A percentile compares a stretch with the other conserved stretches of the same genome.
phyloP scores from a whole-genome alignment of 2,797 vertebrate species.

The Spinus pinus region DNA sequence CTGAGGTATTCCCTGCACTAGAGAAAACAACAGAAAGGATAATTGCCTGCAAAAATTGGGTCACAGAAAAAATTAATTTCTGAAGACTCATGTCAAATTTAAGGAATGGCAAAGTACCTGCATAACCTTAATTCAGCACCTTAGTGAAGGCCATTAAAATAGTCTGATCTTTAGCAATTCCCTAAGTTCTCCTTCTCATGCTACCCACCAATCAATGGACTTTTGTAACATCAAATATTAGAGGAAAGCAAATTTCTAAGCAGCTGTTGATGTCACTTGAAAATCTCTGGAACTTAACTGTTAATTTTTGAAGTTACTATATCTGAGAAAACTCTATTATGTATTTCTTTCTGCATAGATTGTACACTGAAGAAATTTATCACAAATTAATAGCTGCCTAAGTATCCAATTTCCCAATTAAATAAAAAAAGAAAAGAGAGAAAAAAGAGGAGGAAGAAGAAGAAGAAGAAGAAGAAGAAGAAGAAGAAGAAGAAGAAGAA shows the following conservation, averaged over 20 bases:
- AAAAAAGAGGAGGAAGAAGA: background rate
- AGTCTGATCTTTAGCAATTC: background rate
- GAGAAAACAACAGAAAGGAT: background rate
- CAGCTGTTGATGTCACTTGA: background rate
- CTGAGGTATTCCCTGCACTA: background rate
- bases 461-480: background rate
- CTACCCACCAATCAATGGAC: background rate
- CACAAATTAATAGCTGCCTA: background rate
- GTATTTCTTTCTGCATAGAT: background rate
- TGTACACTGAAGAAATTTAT: background rate
- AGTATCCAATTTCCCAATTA: background rate
- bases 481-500: background rate
- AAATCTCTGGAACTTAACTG: background rate
- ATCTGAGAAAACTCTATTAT: background rate
- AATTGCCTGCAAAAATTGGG: background rate
- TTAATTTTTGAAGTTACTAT: background rate
- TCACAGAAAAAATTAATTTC: constrained; percentile 13
- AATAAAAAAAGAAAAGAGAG: background rate
- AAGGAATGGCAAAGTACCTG: background rate
- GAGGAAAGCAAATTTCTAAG: background rate
- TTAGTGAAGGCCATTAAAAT: background rate
- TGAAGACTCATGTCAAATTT: background rate
- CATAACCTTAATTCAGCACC: background rate
- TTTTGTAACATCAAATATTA: background rate
- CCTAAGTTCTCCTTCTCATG: background rate